These are phyloP conservation scores for Hyperoplus lanceolatus DNA, from an alignment of 2,797 vertebrate species.

Conservation along the genomic window DNA sequence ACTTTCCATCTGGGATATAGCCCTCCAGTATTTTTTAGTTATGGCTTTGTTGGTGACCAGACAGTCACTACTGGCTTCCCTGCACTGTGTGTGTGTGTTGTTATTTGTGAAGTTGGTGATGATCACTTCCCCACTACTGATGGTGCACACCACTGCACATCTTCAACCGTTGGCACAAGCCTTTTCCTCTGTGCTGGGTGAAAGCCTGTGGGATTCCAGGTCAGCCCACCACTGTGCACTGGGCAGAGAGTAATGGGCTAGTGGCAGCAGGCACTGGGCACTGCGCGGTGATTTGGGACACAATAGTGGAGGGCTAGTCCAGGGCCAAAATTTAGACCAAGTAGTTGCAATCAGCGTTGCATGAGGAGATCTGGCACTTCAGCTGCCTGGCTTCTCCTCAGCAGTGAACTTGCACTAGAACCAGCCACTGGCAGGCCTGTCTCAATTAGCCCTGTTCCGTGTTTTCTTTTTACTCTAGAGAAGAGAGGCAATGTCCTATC, in stretches of 20 bases:
- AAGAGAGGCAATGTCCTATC: background rate
- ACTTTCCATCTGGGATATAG: constrained; percentile 17
- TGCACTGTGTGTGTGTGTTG: constrained; percentile 33
- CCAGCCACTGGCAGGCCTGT: constrained; percentile 58
- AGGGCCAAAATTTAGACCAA: constrained; percentile 75
- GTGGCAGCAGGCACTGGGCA: constrained; percentile 67
- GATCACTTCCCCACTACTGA: constrained; percentile 62
- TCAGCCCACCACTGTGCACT: constrained; percentile 67
- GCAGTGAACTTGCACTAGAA: constrained; percentile 50
- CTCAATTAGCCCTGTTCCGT: constrained; percentile 62
- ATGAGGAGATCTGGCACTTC: constrained; percentile 76
- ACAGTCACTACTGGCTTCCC: constrained; percentile 22
- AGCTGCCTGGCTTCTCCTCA: constrained; percentile 65
- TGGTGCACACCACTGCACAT: constrained; percentile 72
- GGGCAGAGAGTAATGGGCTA: constrained; percentile 64
- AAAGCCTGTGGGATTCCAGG: constrained; percentile 63
- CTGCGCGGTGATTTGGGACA: constrained; percentile 62
- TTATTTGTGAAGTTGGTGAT: constrained; percentile 65
- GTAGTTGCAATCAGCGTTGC: constrained; percentile 79
- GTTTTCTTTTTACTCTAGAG: constrained; percentile 35
- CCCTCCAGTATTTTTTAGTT: constrained; percentile 25
- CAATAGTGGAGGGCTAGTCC: constrained; percentile 66
- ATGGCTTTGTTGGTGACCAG: constrained; percentile 21
- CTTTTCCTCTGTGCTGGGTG: constrained; percentile 52
- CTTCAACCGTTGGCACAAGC: constrained; percentile 67